Conservation (phyloP, 1,140 invertebrate species). For the Leptinotarsa undecemlineata region DNA sequence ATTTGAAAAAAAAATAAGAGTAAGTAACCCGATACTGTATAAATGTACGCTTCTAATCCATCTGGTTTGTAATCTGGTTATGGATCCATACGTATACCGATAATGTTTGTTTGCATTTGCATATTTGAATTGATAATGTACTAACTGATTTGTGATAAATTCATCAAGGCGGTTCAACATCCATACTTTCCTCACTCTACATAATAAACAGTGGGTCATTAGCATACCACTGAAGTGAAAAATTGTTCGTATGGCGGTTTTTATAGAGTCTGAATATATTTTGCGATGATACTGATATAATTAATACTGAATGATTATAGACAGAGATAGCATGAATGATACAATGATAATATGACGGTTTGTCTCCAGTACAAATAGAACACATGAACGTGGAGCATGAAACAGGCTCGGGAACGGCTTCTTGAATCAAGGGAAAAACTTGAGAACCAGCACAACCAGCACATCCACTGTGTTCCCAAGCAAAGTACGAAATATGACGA, state of each 20-base stretch:
- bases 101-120: neutral
- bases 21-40: neutral
- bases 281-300: neutral
- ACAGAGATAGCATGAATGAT: neutral
- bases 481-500: too few species aligned
- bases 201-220: slow-evolving; percentile 2
- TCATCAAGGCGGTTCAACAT: neutral
- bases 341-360: too few species aligned
- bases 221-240: neutral
- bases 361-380: too few species aligned
- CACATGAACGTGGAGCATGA: too few species aligned
- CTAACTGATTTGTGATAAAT: neutral
- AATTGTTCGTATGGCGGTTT: neutral
- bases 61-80: neutral
- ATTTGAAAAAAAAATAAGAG: neutral
- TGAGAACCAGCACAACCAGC: too few species aligned
- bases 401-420: too few species aligned
- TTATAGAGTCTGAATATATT: neutral
- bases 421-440: too few species aligned
- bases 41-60: neutral
- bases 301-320: neutral
- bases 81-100: neutral
- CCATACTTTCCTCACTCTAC: neutral
- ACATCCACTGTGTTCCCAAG: too few species aligned
- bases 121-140: slow-evolving; percentile 1